Conservation (phyloP, 1,140 invertebrate species). For the Brachionus plicatilis region DNA sequence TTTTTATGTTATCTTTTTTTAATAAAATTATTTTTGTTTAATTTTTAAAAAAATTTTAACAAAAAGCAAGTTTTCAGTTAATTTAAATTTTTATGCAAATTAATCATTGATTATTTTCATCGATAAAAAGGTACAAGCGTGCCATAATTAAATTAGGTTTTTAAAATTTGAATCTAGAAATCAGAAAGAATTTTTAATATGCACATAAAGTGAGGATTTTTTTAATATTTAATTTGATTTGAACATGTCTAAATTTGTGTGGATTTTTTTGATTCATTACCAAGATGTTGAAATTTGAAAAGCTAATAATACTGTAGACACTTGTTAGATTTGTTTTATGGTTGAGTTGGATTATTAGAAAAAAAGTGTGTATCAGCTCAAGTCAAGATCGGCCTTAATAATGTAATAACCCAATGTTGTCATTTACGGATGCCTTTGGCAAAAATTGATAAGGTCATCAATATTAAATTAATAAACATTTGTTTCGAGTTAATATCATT, state of each 20-base stretch:
- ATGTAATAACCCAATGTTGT: neutral
- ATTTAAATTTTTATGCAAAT: neutral
- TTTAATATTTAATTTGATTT: neutral
- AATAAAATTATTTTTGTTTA: too few species aligned
- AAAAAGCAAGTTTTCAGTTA: neutral
- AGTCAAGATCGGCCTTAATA: neutral
- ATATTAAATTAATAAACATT: neutral
- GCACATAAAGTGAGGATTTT: too few species aligned
- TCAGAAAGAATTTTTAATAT: too few species aligned
- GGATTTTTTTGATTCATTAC: neutral
- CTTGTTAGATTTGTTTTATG: neutral
- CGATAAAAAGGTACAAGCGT: neutral
- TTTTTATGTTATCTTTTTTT: too few species aligned
- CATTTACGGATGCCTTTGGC: neutral
- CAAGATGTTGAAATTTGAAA: neutral
- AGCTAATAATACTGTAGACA: neutral
- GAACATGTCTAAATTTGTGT: neutral
- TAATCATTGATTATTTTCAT: neutral
- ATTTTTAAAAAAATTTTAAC: too few species aligned
- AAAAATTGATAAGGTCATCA: neutral
- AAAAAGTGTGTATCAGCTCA: neutral
- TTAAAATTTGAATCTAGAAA: too few species aligned
- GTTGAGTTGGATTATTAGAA: neutral
- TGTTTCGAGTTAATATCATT: neutral
- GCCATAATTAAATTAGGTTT: neutral